Conservation (phyloP, 2,888 invertebrate species). For the Psylliodes chrysocephalus region DNA sequence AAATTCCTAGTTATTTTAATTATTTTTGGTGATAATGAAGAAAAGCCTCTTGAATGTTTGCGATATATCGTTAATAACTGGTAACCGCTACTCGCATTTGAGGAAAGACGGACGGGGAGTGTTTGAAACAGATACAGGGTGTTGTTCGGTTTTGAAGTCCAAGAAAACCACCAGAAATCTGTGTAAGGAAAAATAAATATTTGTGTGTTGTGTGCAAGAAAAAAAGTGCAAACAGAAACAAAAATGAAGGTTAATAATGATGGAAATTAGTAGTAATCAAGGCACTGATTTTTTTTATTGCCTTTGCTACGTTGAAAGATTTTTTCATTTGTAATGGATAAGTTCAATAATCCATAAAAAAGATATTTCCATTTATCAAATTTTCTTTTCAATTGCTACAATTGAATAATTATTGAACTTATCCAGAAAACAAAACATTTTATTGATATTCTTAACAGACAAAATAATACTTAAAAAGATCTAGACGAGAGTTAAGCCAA, state of each 20-base stretch:
- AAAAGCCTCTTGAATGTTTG: not conserved
- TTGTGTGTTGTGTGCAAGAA: not conserved
- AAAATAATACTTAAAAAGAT: conserved; percentile 5
- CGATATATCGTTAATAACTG: too few relatives aligned
- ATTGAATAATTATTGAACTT: not conserved
- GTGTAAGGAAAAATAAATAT: conserved; percentile 30
- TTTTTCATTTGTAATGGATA: not conserved
- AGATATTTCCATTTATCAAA: too few relatives aligned
- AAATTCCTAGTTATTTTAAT: too few relatives aligned
- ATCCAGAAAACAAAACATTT: not conserved
- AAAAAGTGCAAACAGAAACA: not conserved
- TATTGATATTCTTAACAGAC: not conserved
- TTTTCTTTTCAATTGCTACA: too few relatives aligned
- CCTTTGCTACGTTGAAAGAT: not conserved
- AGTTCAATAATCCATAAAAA: not conserved
- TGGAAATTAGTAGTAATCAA: conserved; percentile 5
- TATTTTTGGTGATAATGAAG: not conserved
- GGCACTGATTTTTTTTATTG: conserved; percentile 6
- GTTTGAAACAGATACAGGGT: conserved; percentile 45
- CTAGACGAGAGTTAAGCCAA: conserved; percentile 10
- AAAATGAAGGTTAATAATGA: not conserved
- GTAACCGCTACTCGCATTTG: conserved; percentile 41
- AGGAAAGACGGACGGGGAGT: conserved; percentile 49
- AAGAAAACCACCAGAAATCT: conserved; percentile 46
- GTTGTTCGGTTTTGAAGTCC: conserved; percentile 43